Evolutionary conservation across 2,797 vertebrate species (phyloP), one percentile per base, ranked within the genome.

Genomic region (Oceanodroma leucorhoa): DNA sequence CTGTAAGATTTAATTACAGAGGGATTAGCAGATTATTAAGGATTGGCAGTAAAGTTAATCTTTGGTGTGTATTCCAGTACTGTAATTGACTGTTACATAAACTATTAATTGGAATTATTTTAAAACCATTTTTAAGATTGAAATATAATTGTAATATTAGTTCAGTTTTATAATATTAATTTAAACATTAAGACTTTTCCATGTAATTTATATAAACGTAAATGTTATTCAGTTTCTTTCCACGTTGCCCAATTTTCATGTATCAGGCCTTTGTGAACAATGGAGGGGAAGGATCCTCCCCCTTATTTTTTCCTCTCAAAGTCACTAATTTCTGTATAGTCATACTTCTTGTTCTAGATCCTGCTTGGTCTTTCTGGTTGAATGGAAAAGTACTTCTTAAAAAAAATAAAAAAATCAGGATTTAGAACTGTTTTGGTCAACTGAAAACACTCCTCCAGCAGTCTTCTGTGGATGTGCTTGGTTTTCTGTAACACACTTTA

Each of bases 191-290:
- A 50, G 18, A 36, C 14, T 41, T 36, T 26, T 36, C 11, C 2
- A 14, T 79, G 9, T 48, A 18, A 41, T 27, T 43, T 29, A 23
- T 19, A 26, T 22, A 23, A 67, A 50, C 1, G 1, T 46, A 26
- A 41, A 0, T n/a, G 26, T 41, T 6, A 10, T 32, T 76, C 21
- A 8, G 10, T 51, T 54, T 18, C 18, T 84, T 87, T 70, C 36
- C 3, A 18, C 0, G 0, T 54, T 38, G n/a, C 29, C 16, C 5
- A 10, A 1, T 67, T 46, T 76, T 77, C 36, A 43, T 34, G 5
- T 53, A 7, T 84, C 13, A 41, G 14, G 14, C 21, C 29, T 45
- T 65, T 40, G 30, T 51, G 14, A 75, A 14, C 27, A 24, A 18
- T 48, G 7, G 0, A 5, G 9, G 7, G 2, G 3, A 14, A 62